A percentile compares a stretch with the other conserved stretches of the same genome.
phyloP scores from a whole-genome alignment of 2,113 vertebrate species.

The Labeo catla region DNA sequence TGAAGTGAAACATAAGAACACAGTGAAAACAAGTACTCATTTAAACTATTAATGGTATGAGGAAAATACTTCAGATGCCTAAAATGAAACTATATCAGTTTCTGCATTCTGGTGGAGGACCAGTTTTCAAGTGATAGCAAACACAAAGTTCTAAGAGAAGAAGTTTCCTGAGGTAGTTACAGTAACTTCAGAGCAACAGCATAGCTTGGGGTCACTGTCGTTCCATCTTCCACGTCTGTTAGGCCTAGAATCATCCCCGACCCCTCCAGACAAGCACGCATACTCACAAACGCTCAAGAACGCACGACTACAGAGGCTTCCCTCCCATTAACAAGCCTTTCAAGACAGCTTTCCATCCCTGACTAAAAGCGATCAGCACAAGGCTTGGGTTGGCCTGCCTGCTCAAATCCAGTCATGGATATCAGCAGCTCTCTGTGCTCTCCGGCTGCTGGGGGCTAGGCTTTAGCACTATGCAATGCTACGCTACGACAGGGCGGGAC shows the following conservation, averaged over 20 bases:
- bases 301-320: conserved; percentile 68
- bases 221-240: conserved; percentile 74
- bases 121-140: conserved; percentile 20
- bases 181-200: conserved; percentile 50
- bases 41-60: not conserved
- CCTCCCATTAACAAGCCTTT: conserved; percentile 71
- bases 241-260: conserved; percentile 74
- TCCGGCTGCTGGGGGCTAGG: conserved; percentile 73
- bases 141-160: conserved; percentile 38
- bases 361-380: conserved; percentile 78
- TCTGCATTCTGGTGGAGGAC: not conserved
- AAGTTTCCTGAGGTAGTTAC: conserved; percentile 28
- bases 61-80: conserved; percentile 25
- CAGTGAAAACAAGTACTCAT: not conserved
- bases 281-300: conserved; percentile 52
- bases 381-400: conserved; percentile 77
- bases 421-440: conserved; percentile 72
- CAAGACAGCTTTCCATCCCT: conserved; percentile 74
- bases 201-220: conserved; percentile 72
- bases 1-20: no score
- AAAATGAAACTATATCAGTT: not conserved
- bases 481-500: conserved; percentile 69
- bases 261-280: conserved; percentile 58
- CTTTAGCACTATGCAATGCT: conserved; percentile 63
- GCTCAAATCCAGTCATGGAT: conserved; percentile 81